Base-by-base conservation (phyloP, 1,140 invertebrate genomes). In the Berghia stephanieae region DNA sequence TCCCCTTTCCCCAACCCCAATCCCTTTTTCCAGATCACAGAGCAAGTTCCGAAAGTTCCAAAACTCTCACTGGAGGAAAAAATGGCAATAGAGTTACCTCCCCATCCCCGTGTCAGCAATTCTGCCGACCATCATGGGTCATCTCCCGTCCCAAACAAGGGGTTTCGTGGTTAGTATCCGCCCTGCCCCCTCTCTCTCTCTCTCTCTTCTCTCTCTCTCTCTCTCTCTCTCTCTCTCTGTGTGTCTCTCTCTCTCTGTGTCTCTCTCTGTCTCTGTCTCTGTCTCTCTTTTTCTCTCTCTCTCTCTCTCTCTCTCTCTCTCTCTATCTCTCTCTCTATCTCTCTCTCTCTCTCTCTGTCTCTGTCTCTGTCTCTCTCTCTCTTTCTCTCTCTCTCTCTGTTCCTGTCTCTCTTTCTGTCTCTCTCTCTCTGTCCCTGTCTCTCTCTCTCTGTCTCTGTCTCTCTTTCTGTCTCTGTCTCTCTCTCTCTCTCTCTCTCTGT, bases 1-100 rank as follows among this genome's bases (percentile, higher is more conserved):
- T 8, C 18, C 57, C 8, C 27, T 10, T 63, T 60, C 4, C 34
- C n/a, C n/a, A 24, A 4, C 34, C n/a, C n/a, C n/a, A 36, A 31
- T 60, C 5, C 34, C 55, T 60, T 60, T 24, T 40, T 70, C 10
- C 79, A 87, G 85, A 83, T 88, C 34, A 80, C 75, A 27, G 81
- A 78, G 36, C 66, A 69, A n/a, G 83, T 88, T 1, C 85, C 85
- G 10, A 86, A 85, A 40, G 86, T 88, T 34, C 87, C 87, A 31
- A 83, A 83, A 66, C 44, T 85, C n/a, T 80, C 77, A 67, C 77
- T 87, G 0, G 85, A 88, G 67, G 82, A 86, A 31, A 77, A 82
- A 27, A 77, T 88, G 57, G 84, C 84, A 80, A 66, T 88, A 34
- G 84, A 84, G 74, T 80, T 80, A 6, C 82, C 85, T 10, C 72